Evolutionary conservation across 1,140 invertebrate species (phyloP), one percentile per base, ranked within the genome.

Genomic region (Heliconius eleuchia): DNA sequence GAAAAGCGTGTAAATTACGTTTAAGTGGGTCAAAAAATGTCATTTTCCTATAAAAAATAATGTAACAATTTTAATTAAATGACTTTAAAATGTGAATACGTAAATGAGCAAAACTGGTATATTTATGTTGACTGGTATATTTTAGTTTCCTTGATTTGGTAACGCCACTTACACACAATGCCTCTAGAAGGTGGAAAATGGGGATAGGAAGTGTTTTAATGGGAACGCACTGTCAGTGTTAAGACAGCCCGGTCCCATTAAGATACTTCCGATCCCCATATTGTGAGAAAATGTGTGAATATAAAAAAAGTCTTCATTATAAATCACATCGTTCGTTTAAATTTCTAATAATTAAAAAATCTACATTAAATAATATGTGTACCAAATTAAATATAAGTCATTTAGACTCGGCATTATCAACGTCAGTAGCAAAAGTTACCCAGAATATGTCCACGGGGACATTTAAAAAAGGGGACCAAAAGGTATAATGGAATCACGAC

Each of bases 401-500:
- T 66, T 66, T 66, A 66, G 60, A 30, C 8, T 66, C 27, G 11
- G 27, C 60, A 66, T 66, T 66, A 66, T 66, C 13, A 66, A 66
- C 27, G 60, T 66, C 13, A 66, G 60, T 66, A 30, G 60, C 9
- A 30, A 66, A 66, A 66, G 60, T 66, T 66, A 30, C 60, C 13
- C 9, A 5, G 11, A 66, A 66, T 66, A 66, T 30, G 9, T 66
- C 60, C 60, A 30, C 9, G 11, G 60, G 13, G 60, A 66, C 60
- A 23, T 30, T 66, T 30, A 66, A 66, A 66, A 30, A 66, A 66
- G 60, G 19, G 55, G 39, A 27, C 57, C 39, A 18, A 74, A 74
- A 74, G 72, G 72, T 74, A 70, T 79, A 79, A 79, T 79, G 57
- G 77, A 74, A 79, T 73, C 57, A 74, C 66, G 66, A 42, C 42